Base-by-base conservation (phyloP, 2,888 invertebrate species). In the Ormyrus pomaceus region DNA sequence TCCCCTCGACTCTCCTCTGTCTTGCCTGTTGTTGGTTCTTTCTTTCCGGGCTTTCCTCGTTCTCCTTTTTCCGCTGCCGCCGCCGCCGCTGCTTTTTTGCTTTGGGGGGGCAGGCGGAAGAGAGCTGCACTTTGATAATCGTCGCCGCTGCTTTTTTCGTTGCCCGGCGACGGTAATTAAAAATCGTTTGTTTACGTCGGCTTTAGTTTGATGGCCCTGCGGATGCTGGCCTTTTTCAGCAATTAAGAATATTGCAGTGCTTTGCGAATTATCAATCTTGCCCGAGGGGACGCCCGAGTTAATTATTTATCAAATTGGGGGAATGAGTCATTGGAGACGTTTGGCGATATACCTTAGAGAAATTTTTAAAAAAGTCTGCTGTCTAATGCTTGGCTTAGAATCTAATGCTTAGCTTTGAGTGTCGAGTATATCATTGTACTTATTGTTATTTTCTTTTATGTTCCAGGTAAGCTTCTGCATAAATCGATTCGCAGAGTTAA, bases 401-500 rank as follows among this genome's bases (percentile, higher is more conserved):
- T 34, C n/a, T n/a, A n/a, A n/a, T n/a, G n/a, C n/a, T n/a, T n/a
- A 3, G 34, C 34, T 34, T 34, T 34, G 34, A 34, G 2, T 34
- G 2, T 34, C 34, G 34, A 34, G 34, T 34, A 34, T 34, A n/a
- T n/a, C 2, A 34, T 34, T 34, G 34, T 34, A 34, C 34, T 34
- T 34, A 34, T 65, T 19, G 13, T 51, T 62, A 58, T 58, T 10
- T 59, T 64, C 34, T 61, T 59, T 51, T 56, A 45, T 56, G 56
- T 64, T 69, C 5, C 69, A 70, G 70, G 69, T 70, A 70, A 77
- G 64, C 55, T 34, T 50, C 7, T 59, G 56, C 46, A 56, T 50
- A 70, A 70, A 70, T 76, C 69, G 61, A 69, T 77, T 55, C 56
- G n/a, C 10, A 3, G 13, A 61, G 66, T 13, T 58, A n/a, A 13